phyloP scores from a whole-genome alignment of 2,113 vertebrate genomes.

The Pithys albifrons region DNA sequence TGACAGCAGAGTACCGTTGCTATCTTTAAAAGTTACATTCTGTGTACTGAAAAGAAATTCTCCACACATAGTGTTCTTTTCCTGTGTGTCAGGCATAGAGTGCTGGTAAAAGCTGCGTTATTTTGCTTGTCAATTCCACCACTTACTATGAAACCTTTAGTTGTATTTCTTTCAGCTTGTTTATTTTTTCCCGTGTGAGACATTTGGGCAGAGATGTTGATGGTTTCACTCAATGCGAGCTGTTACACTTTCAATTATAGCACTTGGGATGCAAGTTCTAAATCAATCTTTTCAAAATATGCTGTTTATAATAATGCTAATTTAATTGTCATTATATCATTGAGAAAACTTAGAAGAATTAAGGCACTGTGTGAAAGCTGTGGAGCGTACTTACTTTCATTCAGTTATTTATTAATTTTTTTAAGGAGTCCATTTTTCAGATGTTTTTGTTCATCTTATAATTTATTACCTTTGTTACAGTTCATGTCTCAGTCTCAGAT shows the following conservation, averaged over 20 bases:
- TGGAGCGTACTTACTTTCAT: background rate
- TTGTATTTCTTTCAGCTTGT: background rate
- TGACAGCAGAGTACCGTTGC: background rate
- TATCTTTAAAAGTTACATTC: conserved; percentile 4
- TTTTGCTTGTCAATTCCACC: background rate
- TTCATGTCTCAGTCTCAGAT: background rate
- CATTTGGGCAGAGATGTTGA: background rate
- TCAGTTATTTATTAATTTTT: background rate
- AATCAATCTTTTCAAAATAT: conserved; percentile 10
- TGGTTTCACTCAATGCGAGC: background rate
- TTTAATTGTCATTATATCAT: background rate
- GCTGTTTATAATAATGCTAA: background rate
- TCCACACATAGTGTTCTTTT: background rate
- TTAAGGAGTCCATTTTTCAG: background rate
- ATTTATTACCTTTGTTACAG: background rate
- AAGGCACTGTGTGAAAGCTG: background rate
- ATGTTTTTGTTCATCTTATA: background rate
- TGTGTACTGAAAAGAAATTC: background rate
- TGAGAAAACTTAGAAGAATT: background rate
- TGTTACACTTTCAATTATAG: background rate
- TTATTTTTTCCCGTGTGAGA: background rate
- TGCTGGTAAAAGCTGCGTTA: background rate
- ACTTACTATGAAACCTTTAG: background rate
- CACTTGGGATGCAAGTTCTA: conserved; percentile 1
- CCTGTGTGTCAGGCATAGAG: background rate